Evolutionary conservation across 2,797 vertebrate species (phyloP).

Genomic region (Sebastes vulpes): DNA sequence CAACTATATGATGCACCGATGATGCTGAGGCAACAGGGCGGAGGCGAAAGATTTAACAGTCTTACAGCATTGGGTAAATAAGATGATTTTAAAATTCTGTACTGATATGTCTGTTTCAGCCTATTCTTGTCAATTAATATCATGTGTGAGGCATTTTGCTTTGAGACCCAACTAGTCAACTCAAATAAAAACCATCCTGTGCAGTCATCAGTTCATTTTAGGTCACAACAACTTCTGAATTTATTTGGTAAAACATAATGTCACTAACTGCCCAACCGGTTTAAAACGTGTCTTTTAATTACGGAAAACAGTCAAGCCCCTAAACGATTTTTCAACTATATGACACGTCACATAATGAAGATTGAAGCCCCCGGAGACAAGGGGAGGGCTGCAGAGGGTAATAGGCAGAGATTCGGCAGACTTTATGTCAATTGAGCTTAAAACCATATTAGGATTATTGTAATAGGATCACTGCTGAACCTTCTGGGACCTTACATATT

Average conservation of each 20-base stretch:
- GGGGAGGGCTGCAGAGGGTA: slow-evolving; percentile 24
- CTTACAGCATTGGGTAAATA: background rate
- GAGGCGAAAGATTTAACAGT: background rate
- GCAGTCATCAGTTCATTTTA: slow-evolving; percentile 23
- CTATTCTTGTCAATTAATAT: slow-evolving; percentile 47
- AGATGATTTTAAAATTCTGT: slow-evolving; percentile 8
- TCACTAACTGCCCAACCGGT: background rate
- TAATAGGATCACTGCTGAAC: slow-evolving; percentile 53
- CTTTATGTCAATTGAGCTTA: slow-evolving; percentile 56
- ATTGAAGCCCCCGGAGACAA: slow-evolving; percentile 32
- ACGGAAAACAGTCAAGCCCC: slow-evolving; percentile 1
- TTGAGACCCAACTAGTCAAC: slow-evolving; percentile 11
- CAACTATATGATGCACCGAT: background rate
- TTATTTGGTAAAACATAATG: background rate
- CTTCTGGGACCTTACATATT: slow-evolving; percentile 29
- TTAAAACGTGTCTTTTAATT: slow-evolving; percentile 24
- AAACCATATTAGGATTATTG: slow-evolving; percentile 57
- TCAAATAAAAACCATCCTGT: slow-evolving; percentile 11
- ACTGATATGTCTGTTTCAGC: slow-evolving; percentile 15
- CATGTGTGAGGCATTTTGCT: slow-evolving; percentile 20
- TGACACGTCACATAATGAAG: slow-evolving; percentile 26
- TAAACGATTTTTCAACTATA: slow-evolving; percentile 6
- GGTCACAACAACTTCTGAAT: background rate
- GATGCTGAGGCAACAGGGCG: background rate
- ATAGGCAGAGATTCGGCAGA: slow-evolving; percentile 41